Evolutionary conservation across 2,797 vertebrate genomes (phyloP).

Genomic region (Squalus acanthias): DNA sequence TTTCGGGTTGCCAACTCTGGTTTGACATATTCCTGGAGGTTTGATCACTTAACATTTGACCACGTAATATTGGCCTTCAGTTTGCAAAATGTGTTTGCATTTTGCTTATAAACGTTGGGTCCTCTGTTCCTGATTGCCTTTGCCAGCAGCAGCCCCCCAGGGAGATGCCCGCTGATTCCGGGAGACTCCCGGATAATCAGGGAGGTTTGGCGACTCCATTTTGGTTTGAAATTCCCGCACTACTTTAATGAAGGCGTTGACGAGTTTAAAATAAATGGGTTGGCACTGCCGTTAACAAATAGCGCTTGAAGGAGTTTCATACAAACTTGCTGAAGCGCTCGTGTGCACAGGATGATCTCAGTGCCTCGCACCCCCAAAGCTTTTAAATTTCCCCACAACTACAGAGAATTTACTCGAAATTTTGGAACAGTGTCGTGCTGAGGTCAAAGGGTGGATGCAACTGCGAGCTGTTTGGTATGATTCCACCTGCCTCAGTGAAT

Average conservation of each 20-base stretch:
- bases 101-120: neutral
- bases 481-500: too few relatives aligned
- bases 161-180: neutral
- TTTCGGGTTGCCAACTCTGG: too few relatives aligned
- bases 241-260: neutral
- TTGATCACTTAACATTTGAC: neutral
- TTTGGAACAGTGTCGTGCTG: too few relatives aligned
- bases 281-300: neutral
- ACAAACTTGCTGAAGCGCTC: neutral
- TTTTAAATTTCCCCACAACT: too few relatives aligned
- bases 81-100: neutral
- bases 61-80: neutral
- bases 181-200: neutral
- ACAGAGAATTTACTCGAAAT: too few relatives aligned
- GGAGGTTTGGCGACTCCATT: neutral
- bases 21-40: neutral
- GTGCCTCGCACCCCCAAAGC: too few relatives aligned
- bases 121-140: neutral
- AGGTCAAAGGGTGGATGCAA: too few relatives aligned
- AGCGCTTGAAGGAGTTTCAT: neutral
- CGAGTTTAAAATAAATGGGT: neutral
- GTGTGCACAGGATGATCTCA: neutral
- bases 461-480: too few relatives aligned
- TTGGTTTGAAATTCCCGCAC: too few relatives aligned
- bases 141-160: neutral